Percentiles rank a stretch among this genome's conserved stretches.
These are phyloP conservation scores for Momotus momota DNA, from an alignment of 2,797 vertebrate genomes.

Conservation along the genomic window DNA sequence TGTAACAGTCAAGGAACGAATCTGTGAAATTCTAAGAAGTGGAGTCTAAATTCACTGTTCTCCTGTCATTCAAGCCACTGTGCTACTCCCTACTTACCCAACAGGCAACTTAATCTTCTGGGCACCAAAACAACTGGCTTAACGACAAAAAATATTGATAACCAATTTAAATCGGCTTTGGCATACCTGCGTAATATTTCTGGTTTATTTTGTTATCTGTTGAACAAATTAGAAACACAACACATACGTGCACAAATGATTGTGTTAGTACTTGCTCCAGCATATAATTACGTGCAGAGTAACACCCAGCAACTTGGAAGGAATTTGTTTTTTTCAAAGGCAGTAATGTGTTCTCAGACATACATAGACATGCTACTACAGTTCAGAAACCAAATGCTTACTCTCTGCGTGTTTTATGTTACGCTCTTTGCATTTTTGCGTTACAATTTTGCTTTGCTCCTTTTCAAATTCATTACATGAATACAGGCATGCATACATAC, in stretches of 20 bases:
- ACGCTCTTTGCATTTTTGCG: not conserved
- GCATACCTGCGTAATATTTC: not conserved
- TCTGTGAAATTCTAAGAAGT: not conserved
- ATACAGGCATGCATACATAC: not conserved
- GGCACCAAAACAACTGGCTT: not conserved
- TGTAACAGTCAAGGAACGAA: not conserved
- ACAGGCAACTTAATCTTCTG: not conserved
- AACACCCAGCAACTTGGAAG: not conserved
- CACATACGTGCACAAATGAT: not conserved
- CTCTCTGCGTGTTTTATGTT: not conserved
- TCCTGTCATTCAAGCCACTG: not conserved
- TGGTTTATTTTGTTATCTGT: not conserved
- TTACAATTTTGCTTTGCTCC: not conserved
- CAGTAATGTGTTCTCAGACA: not conserved
- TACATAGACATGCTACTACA: not conserved
- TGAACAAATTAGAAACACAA: not conserved
- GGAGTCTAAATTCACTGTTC: not conserved
- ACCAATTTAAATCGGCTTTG: not conserved
- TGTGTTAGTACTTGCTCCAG: not conserved
- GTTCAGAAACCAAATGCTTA: not conserved
- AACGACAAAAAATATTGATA: not conserved
- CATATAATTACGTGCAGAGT: not conserved
- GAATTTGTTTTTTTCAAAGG: not conserved
- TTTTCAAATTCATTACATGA: not conserved
- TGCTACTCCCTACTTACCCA: not conserved